A percentile compares a stretch with the other conserved stretches of the same genome.
These are phyloP conservation scores for Hyaena hyaena DNA, from an alignment of 2,113 vertebrate species.

Conservation along the genomic window DNA sequence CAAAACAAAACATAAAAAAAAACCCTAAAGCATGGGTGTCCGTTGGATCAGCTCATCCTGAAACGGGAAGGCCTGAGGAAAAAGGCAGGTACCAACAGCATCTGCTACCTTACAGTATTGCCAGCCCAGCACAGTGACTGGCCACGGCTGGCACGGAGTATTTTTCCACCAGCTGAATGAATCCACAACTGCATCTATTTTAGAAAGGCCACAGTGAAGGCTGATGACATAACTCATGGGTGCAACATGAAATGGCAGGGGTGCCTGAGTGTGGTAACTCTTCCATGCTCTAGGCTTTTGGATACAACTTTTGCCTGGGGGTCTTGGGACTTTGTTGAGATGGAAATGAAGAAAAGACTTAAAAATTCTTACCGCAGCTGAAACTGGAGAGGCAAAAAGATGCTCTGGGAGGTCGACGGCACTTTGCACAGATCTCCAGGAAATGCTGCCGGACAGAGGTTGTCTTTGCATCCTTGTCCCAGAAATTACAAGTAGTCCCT, in stretches of 20 bases:
- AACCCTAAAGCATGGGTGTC: not conserved
- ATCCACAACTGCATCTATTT: not conserved
- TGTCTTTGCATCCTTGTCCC: not conserved
- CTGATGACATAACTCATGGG: not conserved
- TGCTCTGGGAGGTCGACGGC: accelerated
- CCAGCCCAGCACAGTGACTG: not conserved
- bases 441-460: not conserved
- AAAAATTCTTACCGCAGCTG: not conserved
- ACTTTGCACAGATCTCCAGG: not conserved
- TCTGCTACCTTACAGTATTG: not conserved
- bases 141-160: not conserved
- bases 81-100: not conserved
- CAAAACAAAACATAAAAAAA: too few species aligned
- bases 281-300: not conserved
- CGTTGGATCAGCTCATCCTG: not conserved
- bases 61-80: not conserved
- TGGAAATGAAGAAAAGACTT: not conserved
- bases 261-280: not conserved
- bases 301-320: not conserved
- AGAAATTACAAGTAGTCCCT: not conserved
- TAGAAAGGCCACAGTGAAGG: not conserved
- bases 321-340: not conserved
- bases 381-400: not conserved
- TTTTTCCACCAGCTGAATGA: not conserved
- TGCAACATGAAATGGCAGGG: not conserved